Percentiles rank a stretch among this genome's conserved stretches.
phyloP scores from a whole-genome alignment of 2,113 vertebrate species.

The Catharus minimus region DNA sequence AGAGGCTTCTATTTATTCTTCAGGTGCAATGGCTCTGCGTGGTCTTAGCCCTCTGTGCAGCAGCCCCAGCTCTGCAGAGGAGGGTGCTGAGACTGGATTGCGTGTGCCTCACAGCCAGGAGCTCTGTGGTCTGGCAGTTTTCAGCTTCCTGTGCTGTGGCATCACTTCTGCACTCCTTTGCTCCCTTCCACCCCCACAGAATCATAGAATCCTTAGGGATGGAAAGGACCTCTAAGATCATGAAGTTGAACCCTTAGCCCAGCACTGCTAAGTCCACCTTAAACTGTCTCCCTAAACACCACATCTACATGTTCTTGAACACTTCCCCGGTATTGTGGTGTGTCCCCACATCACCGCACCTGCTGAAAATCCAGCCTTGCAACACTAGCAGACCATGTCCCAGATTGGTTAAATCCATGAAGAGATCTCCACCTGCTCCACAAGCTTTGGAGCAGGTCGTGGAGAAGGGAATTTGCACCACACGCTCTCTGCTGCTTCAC shows the following conservation, averaged over 20 bases:
- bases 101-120: fast-evolving
- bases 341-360: background rate
- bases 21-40: background rate
- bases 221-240: background rate
- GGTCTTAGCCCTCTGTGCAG: background rate
- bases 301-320: background rate
- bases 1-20: background rate
- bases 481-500: background rate
- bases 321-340: background rate
- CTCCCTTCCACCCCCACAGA: background rate
- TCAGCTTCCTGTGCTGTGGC: background rate
- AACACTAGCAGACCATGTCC: fast-evolving
- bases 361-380: background rate
- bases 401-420: background rate
- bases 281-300: background rate
- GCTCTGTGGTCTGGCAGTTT: background rate
- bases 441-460: background rate
- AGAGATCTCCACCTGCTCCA: background rate
- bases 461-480: background rate
- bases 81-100: background rate
- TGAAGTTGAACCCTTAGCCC: background rate
- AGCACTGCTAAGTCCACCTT: background rate
- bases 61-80: background rate
- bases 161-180: fast-evolving
- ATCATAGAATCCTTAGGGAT: background rate